Base-by-base conservation (phyloP, 2,888 invertebrate species). In the Nomada ferruginata region DNA sequence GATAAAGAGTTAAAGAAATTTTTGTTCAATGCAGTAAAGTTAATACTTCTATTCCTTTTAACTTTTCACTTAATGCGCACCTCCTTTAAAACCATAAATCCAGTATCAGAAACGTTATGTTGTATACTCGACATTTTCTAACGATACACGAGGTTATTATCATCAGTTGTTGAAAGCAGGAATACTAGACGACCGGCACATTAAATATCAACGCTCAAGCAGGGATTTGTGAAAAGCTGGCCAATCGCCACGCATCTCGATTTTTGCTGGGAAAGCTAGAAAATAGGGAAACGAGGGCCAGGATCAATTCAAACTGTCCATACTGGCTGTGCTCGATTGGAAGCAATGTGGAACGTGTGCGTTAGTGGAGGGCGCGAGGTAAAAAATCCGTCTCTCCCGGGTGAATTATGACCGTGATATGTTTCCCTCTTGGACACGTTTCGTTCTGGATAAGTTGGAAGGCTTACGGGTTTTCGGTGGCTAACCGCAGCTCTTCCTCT, bases 81-180 rank as follows among this genome's bases (percentile, higher is more conserved):
- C 47, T 52, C 52, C 26, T 13, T 47, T 23, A 18, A 11, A 13
- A 11, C 4, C 26, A 11, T 18, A 20, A 29, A 52, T 26, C 42
- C 7, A 11, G 23, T 47, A 60, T 50, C 42, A 52, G 57, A 53
- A 79, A 69, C 36, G 57, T 5, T 7, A 36, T 36, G 36, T 36
- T 36, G 36, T 36, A 36, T 7, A 52, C 61, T 53, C 76, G 70
- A 60, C 60, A 60, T 47, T 57, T 77, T 36, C 7, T 9, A 36
- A 69, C 75, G 76, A 84, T 80, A 55, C 36, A 18, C 52, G n/a
- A n/a, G 61, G 76, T 81, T 76, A 85, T 85, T 84, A 78, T 83
- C 68, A 82, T 83, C 79, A 81, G 74, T 60, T 83, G 79, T 83
- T 55, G 81, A 84, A 76, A 64, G 72, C 65, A 57, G 26, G 20